Evolutionary conservation across 1,140 invertebrate genomes (phyloP).

Genomic region (Mylabris phalerata): DNA sequence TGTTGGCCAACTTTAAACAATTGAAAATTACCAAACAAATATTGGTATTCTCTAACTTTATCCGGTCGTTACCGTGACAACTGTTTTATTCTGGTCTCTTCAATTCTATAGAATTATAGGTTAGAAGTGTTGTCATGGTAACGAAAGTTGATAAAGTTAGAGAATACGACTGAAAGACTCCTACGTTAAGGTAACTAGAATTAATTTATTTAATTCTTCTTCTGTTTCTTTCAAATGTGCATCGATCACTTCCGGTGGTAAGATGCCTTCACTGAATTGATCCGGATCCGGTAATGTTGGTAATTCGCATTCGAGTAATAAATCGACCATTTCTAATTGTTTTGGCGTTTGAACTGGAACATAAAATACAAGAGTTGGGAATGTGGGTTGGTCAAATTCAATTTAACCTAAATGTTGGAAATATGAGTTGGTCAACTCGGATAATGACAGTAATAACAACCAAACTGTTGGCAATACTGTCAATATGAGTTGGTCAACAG

Average conservation of each 20-base stretch:
- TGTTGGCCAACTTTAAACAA: conserved; percentile 54
- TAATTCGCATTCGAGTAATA: conserved; percentile 61
- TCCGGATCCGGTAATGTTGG: conserved; percentile 42
- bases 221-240: conserved; percentile 69
- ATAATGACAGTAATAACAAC: too few relatives aligned
- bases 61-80: too few relatives aligned
- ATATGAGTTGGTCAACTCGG: too few relatives aligned
- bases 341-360: conserved; percentile 60
- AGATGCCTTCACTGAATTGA: conserved; percentile 47
- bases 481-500: background rate
- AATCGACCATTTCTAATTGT: conserved; percentile 56
- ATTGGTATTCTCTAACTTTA: too few relatives aligned
- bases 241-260: conserved; percentile 67
- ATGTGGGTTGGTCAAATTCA: too few relatives aligned
- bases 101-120: too few relatives aligned
- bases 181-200: conserved; percentile 64
- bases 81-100: too few relatives aligned
- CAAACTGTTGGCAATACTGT: too few relatives aligned
- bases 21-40: background rate
- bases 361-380: background rate
- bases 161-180: conserved; percentile 17
- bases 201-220: conserved; percentile 63
- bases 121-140: too few relatives aligned
- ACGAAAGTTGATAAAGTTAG: too few relatives aligned
- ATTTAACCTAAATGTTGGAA: too few relatives aligned